Evolutionary conservation across 2,888 invertebrate genomes (phyloP), one percentile per base, ranked within the genome.

Genomic region (Drosophila neonasuta): DNA sequence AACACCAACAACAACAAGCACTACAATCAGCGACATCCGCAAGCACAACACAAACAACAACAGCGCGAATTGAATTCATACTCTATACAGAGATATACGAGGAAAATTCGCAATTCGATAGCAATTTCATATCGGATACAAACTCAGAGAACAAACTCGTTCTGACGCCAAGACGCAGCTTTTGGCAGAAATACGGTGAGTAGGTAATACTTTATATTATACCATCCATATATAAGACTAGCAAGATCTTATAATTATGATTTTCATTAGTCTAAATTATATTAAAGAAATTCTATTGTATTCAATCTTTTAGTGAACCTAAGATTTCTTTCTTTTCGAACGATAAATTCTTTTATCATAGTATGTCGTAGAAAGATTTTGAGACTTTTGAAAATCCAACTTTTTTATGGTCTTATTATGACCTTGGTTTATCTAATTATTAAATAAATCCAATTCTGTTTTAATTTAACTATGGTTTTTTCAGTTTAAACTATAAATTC

Each of bases 111-210:
- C 20, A 63, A 39, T 67, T 46, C 49, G 70, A 71, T 32, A 54
- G 56, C n/a, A 69, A 66, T 59, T 51, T 62, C 36, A 24, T 48
- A 50, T 48, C 62, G 17, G 41, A 34, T 55, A 42, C 52, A 60
- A 9, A 41, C 50, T 45, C 52, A 60, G 11, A 41, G n/a, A 44
- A 49, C 29, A 51, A 69, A 66, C 32, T 55, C 13, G 10, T 62
- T 29, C 17, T 54, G 42, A 50, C 64, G 64, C 61, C 59, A 59
- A 66, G 46, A 55, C 48, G 76, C 51, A 81, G 68, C 42, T 84
- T 89, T 76, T 88, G 85, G 87, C 88, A 87, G 73, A 88, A 88
- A 85, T 88, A 87, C 87, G 90, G 90, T 90, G 87, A 90, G 90
- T 89, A 85, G 79, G 81, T 87, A 87, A 85, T 82, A 80, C 71